phyloP scores from a whole-genome alignment of 2,888 invertebrate genomes.

The Drosophila nr. medialis region DNA sequence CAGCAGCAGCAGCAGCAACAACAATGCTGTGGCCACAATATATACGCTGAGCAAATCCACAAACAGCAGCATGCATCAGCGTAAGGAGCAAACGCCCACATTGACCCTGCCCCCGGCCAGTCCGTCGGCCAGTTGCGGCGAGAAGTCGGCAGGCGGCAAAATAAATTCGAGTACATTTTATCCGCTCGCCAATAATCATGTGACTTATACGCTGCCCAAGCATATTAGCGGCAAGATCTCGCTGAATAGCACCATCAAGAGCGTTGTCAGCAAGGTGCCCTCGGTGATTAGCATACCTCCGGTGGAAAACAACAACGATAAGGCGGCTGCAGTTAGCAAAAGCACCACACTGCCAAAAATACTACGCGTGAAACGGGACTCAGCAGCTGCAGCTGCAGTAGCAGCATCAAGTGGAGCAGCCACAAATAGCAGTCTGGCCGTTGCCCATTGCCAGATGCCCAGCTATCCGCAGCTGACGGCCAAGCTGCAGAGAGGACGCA shows the following conservation, averaged over 20 bases:
- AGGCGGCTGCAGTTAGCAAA: constrained; percentile 31
- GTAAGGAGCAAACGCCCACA: constrained; percentile 76
- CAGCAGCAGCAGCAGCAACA: constrained; percentile 26
- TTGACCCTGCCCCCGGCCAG: constrained; percentile 82
- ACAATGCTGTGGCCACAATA: constrained; percentile 78
- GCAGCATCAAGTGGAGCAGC: background rate
- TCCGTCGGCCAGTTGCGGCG: constrained; percentile 55
- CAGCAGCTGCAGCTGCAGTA: constrained; percentile 19
- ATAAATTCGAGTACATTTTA: constrained; percentile 84
- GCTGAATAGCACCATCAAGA: constrained; percentile 83
- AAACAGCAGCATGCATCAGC: constrained; percentile 42
- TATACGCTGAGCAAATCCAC: constrained; percentile 78
- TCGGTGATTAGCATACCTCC: constrained; percentile 84
- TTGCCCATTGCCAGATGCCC: constrained; percentile 81
- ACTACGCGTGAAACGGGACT: constrained; percentile 74
- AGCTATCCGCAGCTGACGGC: constrained; percentile 69
- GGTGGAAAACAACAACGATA: constrained; percentile 60
- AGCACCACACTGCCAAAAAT: constrained; percentile 83
- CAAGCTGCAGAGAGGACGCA: constrained; percentile 32
- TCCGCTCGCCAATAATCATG: constrained; percentile 83
- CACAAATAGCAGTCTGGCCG: constrained; percentile 32
- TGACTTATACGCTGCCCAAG: constrained; percentile 84
- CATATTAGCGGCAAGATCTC: constrained; percentile 83
- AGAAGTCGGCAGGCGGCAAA: constrained; percentile 67
- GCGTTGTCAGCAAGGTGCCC: constrained; percentile 84